Evolutionary conservation across 1,140 invertebrate species (phyloP), one percentile per base, ranked within the genome.

Genomic region (Uloborus diversus): DNA sequence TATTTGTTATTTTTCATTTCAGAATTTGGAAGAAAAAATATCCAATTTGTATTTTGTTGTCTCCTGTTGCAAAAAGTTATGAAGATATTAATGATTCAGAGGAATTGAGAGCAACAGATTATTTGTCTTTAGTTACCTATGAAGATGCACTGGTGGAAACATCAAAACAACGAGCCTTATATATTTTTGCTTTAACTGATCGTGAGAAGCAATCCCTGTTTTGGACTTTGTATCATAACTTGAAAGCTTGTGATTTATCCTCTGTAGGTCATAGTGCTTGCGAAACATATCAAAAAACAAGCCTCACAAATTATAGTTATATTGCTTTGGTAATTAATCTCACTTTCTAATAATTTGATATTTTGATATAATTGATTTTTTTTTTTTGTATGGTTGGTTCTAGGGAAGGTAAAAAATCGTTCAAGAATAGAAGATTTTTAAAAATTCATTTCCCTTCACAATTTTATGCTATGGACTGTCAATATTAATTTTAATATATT

Each of bases 151-250:
- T 62, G 9, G 9, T 56, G 14, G 42, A 83, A 83, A 83, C 84
- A 35, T 79, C 79, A 68, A 82, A 83, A 20, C 71, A 79, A 86
- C 86, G 85, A 89, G 81, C 81, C 37, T 79, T 91, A 23, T 92
- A 91, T 84, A 85, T 97, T 64, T 96, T 97, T 87, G 91, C 93
- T 3, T 88, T 94, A 81, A 92, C 92, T 66, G 91, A 93, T 83
- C 87, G 94, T 56, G 94, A 96, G 83, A 97, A 97, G 86, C 95
- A 96, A 87, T 92, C 95, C 83, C 97, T 94, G 95, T 94, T 88
- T 85, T 86, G 85, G 81, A 83, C 86, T 66, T 85, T 89, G 32
- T 56, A 76, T 80, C 79, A 79, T 73, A 69, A 66, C 14, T 87
- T 87, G 85, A 88, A 84, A 80, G 85, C 88, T 79, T 85, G 57